These are phyloP conservation scores for Perca fluviatilis DNA, from an alignment of 2,113 vertebrate genomes.

Conservation along the genomic window DNA sequence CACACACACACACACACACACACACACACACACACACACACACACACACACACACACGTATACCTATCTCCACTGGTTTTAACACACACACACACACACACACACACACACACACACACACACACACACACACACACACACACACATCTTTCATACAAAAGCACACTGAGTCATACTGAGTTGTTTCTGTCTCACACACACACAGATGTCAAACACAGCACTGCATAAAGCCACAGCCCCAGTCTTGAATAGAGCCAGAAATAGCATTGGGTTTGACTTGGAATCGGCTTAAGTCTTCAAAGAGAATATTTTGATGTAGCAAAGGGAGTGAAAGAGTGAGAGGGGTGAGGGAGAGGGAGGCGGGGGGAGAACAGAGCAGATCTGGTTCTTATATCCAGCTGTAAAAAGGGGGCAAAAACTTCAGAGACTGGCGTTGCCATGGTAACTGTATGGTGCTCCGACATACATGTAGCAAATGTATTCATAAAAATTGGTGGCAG, in stretches of 20 bases:
- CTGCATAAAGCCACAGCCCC: conserved; percentile 67
- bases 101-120: no score
- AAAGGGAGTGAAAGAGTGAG: conserved; percentile 66
- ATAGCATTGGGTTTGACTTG: conserved; percentile 82
- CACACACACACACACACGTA: conserved; percentile 15
- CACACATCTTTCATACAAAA: conserved; percentile 13
- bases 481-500: conserved; percentile 65
- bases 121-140: neutral
- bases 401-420: conserved; percentile 70
- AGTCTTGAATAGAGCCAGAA: conserved; percentile 78
- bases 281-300: conserved; percentile 87
- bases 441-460: conserved; percentile 77
- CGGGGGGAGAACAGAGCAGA: conserved; percentile 54
- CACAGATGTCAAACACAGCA: conserved; percentile 68
- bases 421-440: conserved; percentile 84
- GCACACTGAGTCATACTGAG: conserved; percentile 36
- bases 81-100: no score
- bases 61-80: conserved; percentile 34
- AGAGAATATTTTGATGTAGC: conserved; percentile 79
- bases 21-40: neutral
- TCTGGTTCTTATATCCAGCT: conserved; percentile 80
- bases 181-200: conserved; percentile 23
- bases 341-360: neutral
- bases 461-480: conserved; percentile 56
- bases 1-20: neutral